Evolutionary conservation across 1,140 invertebrate species (phyloP).

Genomic region (Drosophila nigrodunni): DNA sequence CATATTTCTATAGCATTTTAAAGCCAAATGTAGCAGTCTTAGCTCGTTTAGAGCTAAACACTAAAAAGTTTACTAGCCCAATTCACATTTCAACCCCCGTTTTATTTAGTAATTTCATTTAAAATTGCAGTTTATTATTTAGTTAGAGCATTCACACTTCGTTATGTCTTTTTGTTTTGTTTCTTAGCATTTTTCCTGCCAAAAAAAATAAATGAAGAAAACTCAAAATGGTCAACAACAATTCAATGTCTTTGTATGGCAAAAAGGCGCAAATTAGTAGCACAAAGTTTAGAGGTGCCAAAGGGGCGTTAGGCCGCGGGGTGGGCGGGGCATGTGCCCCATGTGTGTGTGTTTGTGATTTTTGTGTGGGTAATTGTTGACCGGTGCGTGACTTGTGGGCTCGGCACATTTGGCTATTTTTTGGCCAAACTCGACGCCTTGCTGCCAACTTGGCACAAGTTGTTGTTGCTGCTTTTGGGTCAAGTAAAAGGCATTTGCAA

Average conservation of each 20-base stretch:
- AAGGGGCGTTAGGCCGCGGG: neutral
- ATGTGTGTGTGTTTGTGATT: constrained; percentile 18
- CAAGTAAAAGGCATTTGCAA: constrained; percentile 77
- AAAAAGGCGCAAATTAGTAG: constrained; percentile 69
- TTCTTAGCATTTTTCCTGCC: constrained; percentile 10
- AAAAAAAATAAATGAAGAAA: constrained; percentile 34
- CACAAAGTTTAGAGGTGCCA: constrained; percentile 24
- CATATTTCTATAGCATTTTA: too few relatives aligned
- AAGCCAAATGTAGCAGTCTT: too few relatives aligned
- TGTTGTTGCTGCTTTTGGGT: constrained; percentile 67
- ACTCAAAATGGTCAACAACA: constrained; percentile 48
- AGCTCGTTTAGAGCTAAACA: too few relatives aligned
- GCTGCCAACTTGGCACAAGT: constrained; percentile 40
- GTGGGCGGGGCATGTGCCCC: neutral
- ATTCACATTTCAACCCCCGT: too few relatives aligned
- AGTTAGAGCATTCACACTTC: neutral
- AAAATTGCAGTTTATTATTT: too few relatives aligned
- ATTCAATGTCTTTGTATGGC: constrained; percentile 73
- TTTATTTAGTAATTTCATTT: too few relatives aligned
- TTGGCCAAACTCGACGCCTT: constrained; percentile 44
- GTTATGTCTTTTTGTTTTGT: constrained; percentile 8
- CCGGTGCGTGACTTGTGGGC: constrained; percentile 79
- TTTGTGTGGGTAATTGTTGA: constrained; percentile 51
- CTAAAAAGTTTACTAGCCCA: too few relatives aligned
- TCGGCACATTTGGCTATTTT: constrained; percentile 44